Evolutionary conservation across 2,888 invertebrate genomes (phyloP).

Genomic region (Pachydiplax longipennis): DNA sequence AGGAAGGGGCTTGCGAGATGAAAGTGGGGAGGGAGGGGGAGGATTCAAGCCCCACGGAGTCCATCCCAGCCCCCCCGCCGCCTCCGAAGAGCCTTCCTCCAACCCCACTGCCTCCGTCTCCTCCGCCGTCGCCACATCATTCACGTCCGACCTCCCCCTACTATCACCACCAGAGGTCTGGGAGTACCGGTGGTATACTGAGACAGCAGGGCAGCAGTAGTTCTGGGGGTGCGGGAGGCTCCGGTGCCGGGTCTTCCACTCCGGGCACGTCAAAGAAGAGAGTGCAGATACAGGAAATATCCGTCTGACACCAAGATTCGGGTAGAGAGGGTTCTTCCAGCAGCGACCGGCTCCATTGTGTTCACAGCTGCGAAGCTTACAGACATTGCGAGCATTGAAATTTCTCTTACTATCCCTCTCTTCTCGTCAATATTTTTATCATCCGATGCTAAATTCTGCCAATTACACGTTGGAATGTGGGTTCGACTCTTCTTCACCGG

Average conservation of each 20-base stretch:
- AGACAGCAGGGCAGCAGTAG: slow-evolving; percentile 49
- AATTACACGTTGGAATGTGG: neutral
- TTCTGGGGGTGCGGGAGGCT: slow-evolving; percentile 6
- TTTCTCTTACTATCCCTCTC: neutral
- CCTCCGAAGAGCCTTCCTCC: slow-evolving; percentile 62
- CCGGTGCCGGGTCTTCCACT: slow-evolving; percentile 62
- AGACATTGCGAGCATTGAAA: neutral
- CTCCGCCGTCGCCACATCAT: slow-evolving; percentile 15
- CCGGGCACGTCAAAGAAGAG: slow-evolving; percentile 85
- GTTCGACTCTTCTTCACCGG: too few relatives aligned
- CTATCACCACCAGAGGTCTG: slow-evolving; percentile 1
- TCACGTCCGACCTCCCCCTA: neutral
- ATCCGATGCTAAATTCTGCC: neutral
- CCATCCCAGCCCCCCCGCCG: slow-evolving; percentile 69
- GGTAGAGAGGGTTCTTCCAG: slow-evolving; percentile 56
- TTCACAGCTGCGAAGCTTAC: neutral
- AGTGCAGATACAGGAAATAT: slow-evolving; percentile 92
- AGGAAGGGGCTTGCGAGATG: neutral
- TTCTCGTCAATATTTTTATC: neutral
- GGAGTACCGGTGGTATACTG: slow-evolving; percentile 16
- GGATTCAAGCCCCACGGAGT: slow-evolving; percentile 47
- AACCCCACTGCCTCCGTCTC: slow-evolving; percentile 15
- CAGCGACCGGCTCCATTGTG: slow-evolving; percentile 48
- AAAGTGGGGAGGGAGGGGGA: neutral
- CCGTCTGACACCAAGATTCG: slow-evolving; percentile 69